Conservation (phyloP, 2,797 vertebrate species). For the Pseudochirops corinnae region DNA sequence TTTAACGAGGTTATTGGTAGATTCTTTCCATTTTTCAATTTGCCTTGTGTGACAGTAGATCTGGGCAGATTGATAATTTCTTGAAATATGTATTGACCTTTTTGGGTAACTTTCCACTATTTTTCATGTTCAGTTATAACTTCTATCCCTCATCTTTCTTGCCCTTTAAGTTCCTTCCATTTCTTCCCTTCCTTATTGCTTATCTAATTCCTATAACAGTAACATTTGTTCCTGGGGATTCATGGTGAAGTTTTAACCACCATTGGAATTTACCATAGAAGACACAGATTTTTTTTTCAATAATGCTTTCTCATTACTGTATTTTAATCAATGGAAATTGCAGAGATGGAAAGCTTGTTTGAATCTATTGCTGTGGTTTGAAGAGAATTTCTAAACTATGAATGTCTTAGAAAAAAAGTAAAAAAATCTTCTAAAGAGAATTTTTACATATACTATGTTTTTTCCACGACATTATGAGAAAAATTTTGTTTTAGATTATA, state of each 20-base stretch:
- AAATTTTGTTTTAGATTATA: not conserved
- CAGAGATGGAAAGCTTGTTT: not conserved
- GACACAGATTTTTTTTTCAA: not conserved
- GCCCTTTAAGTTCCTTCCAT: not conserved
- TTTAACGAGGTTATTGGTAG: not conserved
- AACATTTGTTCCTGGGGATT: not conserved
- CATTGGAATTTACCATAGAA: not conserved
- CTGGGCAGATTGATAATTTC: not conserved
- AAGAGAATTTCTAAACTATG: not conserved
- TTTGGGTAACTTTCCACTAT: not conserved
- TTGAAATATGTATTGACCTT: not conserved
- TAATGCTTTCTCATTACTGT: not conserved
- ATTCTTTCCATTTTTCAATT: not conserved
- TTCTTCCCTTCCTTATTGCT: not conserved
- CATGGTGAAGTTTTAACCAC: not conserved
- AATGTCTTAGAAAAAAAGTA: not conserved
- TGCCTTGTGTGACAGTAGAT: not conserved
- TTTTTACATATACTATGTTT: not conserved
- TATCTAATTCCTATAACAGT: not conserved
- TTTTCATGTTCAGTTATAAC: not conserved
- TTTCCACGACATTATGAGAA: not conserved
- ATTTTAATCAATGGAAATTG: not conserved
- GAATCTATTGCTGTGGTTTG: not conserved
- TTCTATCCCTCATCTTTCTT: not conserved
- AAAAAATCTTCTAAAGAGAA: not conserved